Percentiles rank a stretch among this genome's conserved stretches.
Evolutionary conservation across 2,888 invertebrate genomes (phyloP).

Genomic region (Orthosia gothica): DNA sequence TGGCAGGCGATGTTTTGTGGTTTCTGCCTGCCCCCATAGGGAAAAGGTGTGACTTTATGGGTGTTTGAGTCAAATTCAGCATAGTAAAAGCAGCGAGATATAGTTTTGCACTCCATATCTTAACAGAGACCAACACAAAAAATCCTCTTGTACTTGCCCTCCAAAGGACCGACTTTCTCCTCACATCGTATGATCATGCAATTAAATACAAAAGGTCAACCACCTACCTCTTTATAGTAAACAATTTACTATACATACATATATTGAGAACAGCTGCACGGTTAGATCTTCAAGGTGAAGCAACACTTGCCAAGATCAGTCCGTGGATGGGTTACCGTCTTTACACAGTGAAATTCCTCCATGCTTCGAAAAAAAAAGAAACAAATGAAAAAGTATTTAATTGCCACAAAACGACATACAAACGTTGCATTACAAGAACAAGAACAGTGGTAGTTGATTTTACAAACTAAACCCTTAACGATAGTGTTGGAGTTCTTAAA

Average conservation of each 20-base stretch:
- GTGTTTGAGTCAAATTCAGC: background rate
- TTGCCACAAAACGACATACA: no score
- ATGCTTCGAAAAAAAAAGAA: no score
- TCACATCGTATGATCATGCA: constrained; percentile 4
- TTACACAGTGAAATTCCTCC: no score
- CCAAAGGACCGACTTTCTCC: constrained; percentile 6
- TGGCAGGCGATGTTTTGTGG: background rate
- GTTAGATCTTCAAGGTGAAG: no score
- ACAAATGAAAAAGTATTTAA: no score
- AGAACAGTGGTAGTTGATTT: no score
- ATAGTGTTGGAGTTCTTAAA: no score
- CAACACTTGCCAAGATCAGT: no score
- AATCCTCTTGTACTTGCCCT: constrained; percentile 1
- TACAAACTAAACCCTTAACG: no score
- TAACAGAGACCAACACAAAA: background rate
- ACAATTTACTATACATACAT: constrained; percentile 8
- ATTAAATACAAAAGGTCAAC: constrained; percentile 26
- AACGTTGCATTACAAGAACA: no score
- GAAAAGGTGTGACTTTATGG: background rate
- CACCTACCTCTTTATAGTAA: background rate
- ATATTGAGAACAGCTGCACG: constrained; percentile 19
- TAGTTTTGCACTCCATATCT: background rate
- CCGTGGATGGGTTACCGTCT: no score
- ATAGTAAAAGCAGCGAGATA: background rate
- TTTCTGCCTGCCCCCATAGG: background rate